These are phyloP conservation scores for Tetragonisca angustula DNA, from an alignment of 2,888 invertebrate genomes.

Conservation along the genomic window DNA sequence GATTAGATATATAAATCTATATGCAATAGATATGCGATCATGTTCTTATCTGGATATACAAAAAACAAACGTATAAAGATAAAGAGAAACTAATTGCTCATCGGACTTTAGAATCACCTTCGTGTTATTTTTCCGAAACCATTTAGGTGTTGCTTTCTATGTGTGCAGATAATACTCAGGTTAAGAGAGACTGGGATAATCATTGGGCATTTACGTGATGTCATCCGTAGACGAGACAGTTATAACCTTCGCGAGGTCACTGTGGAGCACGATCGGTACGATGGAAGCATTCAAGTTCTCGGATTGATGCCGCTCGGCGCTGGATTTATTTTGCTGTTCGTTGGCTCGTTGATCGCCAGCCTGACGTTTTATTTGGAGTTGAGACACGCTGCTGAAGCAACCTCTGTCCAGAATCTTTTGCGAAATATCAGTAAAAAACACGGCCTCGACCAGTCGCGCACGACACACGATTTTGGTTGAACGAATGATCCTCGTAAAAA, in stretches of 20 bases:
- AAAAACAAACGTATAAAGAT: too few species aligned
- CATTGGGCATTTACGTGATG: constrained; percentile 73
- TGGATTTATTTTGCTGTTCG: constrained; percentile 73
- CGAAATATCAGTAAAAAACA: constrained; percentile 12
- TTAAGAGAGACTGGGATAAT: constrained; percentile 75
- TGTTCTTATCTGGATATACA: too few species aligned
- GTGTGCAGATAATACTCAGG: constrained; percentile 72
- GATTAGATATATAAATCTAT: too few species aligned
- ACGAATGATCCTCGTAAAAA: too few species aligned
- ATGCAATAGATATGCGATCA: too few species aligned
- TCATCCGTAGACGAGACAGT: constrained; percentile 73
- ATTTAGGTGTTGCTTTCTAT: too few species aligned
- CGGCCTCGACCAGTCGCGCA: too few species aligned
- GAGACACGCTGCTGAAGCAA: constrained; percentile 31
- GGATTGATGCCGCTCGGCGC: constrained; percentile 76
- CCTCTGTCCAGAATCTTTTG: constrained; percentile 21
- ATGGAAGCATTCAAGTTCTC: constrained; percentile 67
- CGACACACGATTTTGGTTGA: too few species aligned
- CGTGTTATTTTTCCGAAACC: too few species aligned
- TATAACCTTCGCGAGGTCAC: constrained; percentile 73
- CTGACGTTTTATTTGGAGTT: constrained; percentile 75
- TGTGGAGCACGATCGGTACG: constrained; percentile 73
- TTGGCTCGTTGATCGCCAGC: constrained; percentile 71
- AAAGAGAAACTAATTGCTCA: too few species aligned
- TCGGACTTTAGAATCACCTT: too few species aligned